These are phyloP conservation scores for Eupithecia subfuscata DNA, from an alignment of 2,888 invertebrate species.

Conservation along the genomic window DNA sequence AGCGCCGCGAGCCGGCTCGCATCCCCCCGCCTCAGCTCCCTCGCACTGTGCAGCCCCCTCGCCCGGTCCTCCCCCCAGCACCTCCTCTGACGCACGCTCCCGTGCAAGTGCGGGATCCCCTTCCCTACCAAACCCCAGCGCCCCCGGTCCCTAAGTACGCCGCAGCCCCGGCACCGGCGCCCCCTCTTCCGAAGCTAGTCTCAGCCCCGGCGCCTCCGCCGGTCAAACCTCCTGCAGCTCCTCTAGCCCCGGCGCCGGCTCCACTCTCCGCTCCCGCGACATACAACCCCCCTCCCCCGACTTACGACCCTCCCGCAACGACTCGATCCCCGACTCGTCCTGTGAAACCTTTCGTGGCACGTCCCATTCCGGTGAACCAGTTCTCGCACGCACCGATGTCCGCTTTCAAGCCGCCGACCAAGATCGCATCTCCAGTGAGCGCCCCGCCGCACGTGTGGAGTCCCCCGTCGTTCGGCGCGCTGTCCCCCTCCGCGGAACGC, in stretches of 20 bases:
- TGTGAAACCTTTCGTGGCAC: constrained; percentile 78
- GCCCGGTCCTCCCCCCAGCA: constrained; percentile 34
- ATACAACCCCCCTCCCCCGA: constrained; percentile 32
- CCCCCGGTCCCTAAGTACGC: constrained; percentile 23
- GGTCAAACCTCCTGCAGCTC: constrained; percentile 19
- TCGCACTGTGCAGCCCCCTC: constrained; percentile 46
- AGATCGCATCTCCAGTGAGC: constrained; percentile 67
- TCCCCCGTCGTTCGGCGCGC: constrained; percentile 68
- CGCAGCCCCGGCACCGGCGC: constrained; percentile 24
- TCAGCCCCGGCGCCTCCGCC: constrained; percentile 31
- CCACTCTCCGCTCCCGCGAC: constrained; percentile 37
- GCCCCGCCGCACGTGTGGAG: constrained; percentile 73
- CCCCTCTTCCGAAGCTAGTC: constrained; percentile 22
- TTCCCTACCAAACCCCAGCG: constrained; percentile 27
- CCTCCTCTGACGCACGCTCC: constrained; percentile 33
- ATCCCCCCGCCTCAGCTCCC: constrained; percentile 41
- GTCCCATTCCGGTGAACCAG: constrained; percentile 86
- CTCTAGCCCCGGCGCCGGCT: constrained; percentile 21
- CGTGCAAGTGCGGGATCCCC: constrained; percentile 23
- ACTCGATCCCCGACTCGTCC: constrained; percentile 66
- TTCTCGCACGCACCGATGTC: constrained; percentile 91
- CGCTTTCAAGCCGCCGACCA: constrained; percentile 87
- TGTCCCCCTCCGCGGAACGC: constrained; percentile 62
- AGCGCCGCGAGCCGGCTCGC: constrained; percentile 62
- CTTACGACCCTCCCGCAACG: constrained; percentile 27